phyloP scores from a whole-genome alignment of 2,888 invertebrate genomes.

The Antheraea assamensis region DNA sequence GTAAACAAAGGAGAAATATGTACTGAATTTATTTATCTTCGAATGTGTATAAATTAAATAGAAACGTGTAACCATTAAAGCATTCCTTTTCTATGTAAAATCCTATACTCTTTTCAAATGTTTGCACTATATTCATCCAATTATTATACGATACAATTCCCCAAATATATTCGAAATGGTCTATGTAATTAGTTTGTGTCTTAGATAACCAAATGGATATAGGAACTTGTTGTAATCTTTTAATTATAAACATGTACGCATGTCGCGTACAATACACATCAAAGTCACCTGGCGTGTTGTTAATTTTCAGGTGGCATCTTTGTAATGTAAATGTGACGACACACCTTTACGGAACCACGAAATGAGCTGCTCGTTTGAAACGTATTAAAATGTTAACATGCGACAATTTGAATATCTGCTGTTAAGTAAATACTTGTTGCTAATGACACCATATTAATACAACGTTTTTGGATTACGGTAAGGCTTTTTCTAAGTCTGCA shows the following conservation, averaged over 20 bases:
- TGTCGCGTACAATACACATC: constrained; percentile 29
- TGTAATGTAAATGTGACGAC: constrained; percentile 62
- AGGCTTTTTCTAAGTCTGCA: too few relatives aligned
- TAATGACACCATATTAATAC: too few relatives aligned
- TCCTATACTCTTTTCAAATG: not conserved
- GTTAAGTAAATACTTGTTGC: not conserved
- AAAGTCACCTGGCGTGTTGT: constrained; percentile 44
- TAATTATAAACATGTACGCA: constrained; percentile 3
- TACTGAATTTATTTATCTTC: too few relatives aligned
- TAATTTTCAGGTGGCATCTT: constrained; percentile 59
- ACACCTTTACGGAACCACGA: constrained; percentile 27
- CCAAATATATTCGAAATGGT: not conserved
- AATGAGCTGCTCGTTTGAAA: constrained; percentile 18
- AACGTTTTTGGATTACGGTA: too few relatives aligned
- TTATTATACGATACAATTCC: not conserved
- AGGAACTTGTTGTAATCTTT: not conserved
- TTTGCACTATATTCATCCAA: not conserved
- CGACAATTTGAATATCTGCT: not conserved
- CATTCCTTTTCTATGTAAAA: not conserved
- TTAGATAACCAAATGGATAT: not conserved
- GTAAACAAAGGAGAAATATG: too few relatives aligned
- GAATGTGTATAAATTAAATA: too few relatives aligned
- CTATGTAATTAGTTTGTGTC: not conserved
- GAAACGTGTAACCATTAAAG: too few relatives aligned
- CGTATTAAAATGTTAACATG: constrained; percentile 47